These are phyloP conservation scores for Phrynosoma platyrhinos DNA, from an alignment of 2,113 vertebrate species.

Conservation along the genomic window DNA sequence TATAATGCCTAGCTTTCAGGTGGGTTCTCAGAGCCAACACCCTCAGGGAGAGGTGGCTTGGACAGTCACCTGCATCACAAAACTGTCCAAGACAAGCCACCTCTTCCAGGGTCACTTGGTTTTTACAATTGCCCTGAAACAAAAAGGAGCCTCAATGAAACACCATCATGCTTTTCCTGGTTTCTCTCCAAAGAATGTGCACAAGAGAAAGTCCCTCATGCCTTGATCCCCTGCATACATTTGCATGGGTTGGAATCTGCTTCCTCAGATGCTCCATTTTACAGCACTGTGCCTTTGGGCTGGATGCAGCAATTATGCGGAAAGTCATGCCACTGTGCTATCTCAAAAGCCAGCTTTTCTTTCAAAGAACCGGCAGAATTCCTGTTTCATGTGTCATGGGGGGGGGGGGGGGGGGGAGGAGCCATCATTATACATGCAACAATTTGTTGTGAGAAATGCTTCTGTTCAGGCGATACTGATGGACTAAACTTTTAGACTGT, in stretches of 20 bases:
- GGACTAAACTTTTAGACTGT: background rate
- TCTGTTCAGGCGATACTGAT: background rate
- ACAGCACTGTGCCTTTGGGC: slow-evolving; percentile 39
- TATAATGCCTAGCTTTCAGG: no score
- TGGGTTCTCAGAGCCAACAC: no score
- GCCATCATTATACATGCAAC: background rate
- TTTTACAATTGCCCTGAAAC: no score
- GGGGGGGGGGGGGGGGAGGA: background rate
- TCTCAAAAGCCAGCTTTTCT: slow-evolving; percentile 26
- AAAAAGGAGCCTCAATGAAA: no score
- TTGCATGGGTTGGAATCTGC: background rate
- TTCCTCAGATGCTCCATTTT: background rate
- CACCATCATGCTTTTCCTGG: background rate
- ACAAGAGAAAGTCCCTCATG: background rate
- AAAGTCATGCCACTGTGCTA: slow-evolving; percentile 16
- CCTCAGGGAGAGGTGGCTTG: no score
- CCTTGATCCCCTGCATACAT: no score
- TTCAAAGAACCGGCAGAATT: background rate
- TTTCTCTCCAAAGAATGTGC: background rate
- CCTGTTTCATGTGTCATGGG: background rate
- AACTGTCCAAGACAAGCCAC: no score
- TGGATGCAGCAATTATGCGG: slow-evolving; percentile 30
- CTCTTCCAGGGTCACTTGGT: no score
- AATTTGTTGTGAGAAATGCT: background rate
- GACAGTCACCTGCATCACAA: no score